phyloP scores from a whole-genome alignment of 2,113 vertebrate genomes.

The Chitala chitala region DNA sequence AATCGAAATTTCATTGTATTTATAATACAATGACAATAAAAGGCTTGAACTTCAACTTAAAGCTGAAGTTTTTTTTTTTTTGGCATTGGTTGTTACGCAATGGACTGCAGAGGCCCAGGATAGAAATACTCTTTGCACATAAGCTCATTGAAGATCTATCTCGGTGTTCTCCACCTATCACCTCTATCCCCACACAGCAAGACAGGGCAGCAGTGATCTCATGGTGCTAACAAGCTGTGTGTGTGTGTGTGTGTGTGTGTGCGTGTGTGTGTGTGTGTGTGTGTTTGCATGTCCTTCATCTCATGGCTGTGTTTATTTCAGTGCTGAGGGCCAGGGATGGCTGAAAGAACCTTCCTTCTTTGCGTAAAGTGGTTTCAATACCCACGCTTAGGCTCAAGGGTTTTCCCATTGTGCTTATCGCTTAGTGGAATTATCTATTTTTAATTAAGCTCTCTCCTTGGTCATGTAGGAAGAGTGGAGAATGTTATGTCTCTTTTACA shows the following conservation, averaged over 20 bases:
- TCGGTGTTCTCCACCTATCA: not conserved
- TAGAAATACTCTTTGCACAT: not conserved
- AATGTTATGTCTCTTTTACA: constrained; percentile 8
- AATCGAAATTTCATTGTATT: too few species aligned
- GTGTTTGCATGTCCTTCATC: not conserved
- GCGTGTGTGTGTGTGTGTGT: too few species aligned
- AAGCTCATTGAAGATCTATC: not conserved
- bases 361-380: not conserved
- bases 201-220: too few species aligned
- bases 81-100: not conserved
- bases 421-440: constrained; percentile 12
- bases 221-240: too few species aligned
- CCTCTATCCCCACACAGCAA: too few species aligned
- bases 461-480: not conserved
- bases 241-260: too few species aligned
- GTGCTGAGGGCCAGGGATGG: not conserved
- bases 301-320: not conserved
- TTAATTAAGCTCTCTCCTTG: not conserved
- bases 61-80: too few species aligned
- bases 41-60: too few species aligned
- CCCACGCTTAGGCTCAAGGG: not conserved
- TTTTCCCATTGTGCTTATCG: not conserved
- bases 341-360: not conserved
- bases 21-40: too few species aligned
- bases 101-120: not conserved